A percentile compares a stretch with the other conserved stretches of the same genome.
These are phyloP conservation scores for Rhadina sibilatrix DNA, from an alignment of 2,113 vertebrate genomes.

Conservation along the genomic window DNA sequence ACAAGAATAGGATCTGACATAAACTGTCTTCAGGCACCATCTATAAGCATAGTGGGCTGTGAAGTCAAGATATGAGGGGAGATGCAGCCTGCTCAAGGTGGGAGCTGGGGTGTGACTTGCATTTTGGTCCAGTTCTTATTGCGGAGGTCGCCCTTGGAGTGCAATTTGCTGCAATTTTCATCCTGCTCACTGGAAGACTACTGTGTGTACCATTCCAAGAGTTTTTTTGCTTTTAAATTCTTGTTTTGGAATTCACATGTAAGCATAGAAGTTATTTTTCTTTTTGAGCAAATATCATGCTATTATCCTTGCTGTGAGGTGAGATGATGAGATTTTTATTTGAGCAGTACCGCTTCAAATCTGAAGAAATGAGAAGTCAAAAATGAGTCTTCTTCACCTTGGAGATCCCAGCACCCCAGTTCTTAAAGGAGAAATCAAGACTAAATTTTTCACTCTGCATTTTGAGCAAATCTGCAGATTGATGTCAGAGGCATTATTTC, in stretches of 20 bases:
- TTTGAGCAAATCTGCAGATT: not conserved
- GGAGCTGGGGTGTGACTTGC: not conserved
- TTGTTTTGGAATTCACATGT: not conserved
- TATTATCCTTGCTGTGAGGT: not conserved
- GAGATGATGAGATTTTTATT: not conserved
- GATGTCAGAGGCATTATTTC: not conserved
- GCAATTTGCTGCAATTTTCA: not conserved
- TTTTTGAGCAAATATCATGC: not conserved
- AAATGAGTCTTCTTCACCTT: slow-evolving; percentile 16
- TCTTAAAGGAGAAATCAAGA: slow-evolving; percentile 21
- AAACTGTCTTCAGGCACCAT: not conserved
- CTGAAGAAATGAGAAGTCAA: slow-evolving; percentile 9
- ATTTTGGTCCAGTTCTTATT: not conserved
- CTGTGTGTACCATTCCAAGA: not conserved
- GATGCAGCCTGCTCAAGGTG: not conserved
- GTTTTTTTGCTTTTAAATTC: not conserved
- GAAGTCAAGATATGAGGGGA: not conserved
- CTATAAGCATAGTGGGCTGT: not conserved
- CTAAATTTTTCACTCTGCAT: not conserved
- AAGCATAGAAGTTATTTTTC: not conserved
- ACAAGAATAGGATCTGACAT: not conserved
- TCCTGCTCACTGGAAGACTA: not conserved
- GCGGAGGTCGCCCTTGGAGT: not conserved
- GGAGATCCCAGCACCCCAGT: not conserved
- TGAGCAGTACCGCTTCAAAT: not conserved